Percentiles rank a stretch among this genome's conserved stretches.
These are phyloP conservation scores for Drosophila antonietae DNA, from an alignment of 2,888 invertebrate species.

Conservation along the genomic window DNA sequence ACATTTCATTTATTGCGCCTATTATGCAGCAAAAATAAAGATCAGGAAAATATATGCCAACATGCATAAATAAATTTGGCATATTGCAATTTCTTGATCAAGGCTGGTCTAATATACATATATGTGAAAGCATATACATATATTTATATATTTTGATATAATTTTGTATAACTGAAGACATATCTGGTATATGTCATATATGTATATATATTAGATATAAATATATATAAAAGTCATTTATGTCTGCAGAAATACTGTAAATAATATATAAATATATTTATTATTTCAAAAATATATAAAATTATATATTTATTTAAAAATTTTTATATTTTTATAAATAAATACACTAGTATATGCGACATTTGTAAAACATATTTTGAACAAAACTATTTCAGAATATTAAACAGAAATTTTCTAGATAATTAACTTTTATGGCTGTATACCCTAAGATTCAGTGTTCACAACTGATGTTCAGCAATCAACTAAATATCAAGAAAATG, in stretches of 20 bases:
- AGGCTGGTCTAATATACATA: neutral
- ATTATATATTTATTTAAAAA: too few species aligned
- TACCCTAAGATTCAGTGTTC: neutral
- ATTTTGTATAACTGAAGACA: too few species aligned
- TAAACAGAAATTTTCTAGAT: neutral
- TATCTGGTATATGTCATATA: too few species aligned
- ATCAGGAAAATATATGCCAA: neutral
- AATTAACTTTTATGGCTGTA: conserved; percentile 1
- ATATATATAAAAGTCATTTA: too few species aligned
- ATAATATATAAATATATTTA: too few species aligned
- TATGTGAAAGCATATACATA: too few species aligned
- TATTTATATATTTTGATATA: neutral
- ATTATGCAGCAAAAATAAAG: neutral
- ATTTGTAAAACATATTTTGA: neutral
- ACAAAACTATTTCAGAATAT: conserved; percentile 3
- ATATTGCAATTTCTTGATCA: neutral
- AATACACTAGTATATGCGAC: neutral
- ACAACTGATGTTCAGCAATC: neutral
- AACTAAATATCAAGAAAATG: neutral
- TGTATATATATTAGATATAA: too few species aligned
- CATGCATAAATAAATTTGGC: neutral
- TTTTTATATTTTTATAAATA: neutral
- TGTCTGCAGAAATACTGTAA: too few species aligned
- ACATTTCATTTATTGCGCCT: neutral
- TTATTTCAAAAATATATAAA: too few species aligned